Percentiles rank a stretch among this genome's conserved stretches.
Conservation (phyloP, 2,113 vertebrate species). For the Mobula birostris region DNA sequence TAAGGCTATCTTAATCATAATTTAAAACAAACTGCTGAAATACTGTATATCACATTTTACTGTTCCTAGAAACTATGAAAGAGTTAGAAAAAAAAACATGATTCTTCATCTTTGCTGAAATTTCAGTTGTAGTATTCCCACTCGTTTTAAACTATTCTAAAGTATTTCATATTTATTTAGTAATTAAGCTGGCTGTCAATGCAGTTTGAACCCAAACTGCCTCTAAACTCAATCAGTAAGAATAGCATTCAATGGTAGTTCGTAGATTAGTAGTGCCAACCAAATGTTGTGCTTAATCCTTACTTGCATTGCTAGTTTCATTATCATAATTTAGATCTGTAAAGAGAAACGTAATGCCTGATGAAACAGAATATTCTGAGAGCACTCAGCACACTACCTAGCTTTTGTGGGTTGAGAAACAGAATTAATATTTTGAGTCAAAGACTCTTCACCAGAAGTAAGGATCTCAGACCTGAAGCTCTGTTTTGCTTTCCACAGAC, state of each 20-base stretch:
- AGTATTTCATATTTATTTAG: background rate
- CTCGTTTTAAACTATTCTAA: background rate
- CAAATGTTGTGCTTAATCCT: background rate
- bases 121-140: too few relatives aligned
- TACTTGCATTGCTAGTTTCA: background rate
- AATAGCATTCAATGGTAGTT: background rate
- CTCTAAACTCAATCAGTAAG: background rate
- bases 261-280: background rate
- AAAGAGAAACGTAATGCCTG: background rate
- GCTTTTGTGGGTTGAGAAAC: too few relatives aligned
- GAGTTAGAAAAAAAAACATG: background rate
- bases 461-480: too few relatives aligned
- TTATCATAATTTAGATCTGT: background rate
- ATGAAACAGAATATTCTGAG: too few relatives aligned
- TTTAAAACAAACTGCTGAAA: background rate
- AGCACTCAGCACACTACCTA: too few relatives aligned
- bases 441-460: too few relatives aligned
- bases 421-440: too few relatives aligned
- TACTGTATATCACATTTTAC: background rate
- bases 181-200: background rate
- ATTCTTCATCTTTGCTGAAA: background rate
- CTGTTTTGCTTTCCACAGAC: too few relatives aligned
- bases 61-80: background rate
- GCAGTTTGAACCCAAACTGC: background rate
- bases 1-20: background rate